A percentile compares a stretch with the other conserved stretches of the same genome.
phyloP scores from a whole-genome alignment of 1,140 invertebrate genomes.

The Drosophila fuyamai region DNA sequence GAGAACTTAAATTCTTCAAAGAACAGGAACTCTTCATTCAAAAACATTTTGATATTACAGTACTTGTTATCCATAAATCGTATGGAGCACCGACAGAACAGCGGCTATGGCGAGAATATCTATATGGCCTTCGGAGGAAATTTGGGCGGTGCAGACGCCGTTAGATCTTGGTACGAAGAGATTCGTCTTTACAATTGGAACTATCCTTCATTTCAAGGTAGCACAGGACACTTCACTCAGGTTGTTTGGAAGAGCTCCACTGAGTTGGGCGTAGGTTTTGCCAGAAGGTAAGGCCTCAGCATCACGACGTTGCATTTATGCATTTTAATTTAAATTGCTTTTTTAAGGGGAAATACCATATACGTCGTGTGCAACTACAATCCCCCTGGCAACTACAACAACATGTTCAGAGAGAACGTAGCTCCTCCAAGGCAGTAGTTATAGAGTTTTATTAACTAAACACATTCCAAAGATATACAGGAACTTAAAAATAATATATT shows the following conservation, averaged over 20 bases:
- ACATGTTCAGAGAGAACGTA: constrained; percentile 51
- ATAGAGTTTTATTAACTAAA: neutral
- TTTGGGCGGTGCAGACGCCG: constrained; percentile 86
- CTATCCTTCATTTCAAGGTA: constrained; percentile 88
- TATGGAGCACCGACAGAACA: constrained; percentile 89
- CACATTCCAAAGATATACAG: neutral
- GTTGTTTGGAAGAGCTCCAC: constrained; percentile 89
- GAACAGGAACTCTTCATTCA: neutral
- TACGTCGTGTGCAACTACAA: constrained; percentile 76
- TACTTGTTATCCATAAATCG: constrained; percentile 49
- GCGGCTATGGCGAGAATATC: constrained; percentile 93
- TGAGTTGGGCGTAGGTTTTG: constrained; percentile 90
- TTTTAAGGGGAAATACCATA: constrained; percentile 51
- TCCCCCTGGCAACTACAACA: constrained; percentile 69
- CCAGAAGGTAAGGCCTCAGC: constrained; percentile 85
- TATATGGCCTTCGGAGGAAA: constrained; percentile 89
- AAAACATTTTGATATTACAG: neutral
- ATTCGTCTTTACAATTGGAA: constrained; percentile 86
- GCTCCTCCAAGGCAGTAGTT: constrained; percentile 35
- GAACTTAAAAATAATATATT: neutral
- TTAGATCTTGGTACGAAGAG: constrained; percentile 88
- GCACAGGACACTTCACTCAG: constrained; percentile 89
- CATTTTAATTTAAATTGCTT: neutral
- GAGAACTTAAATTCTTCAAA: neutral
- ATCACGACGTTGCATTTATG: no score